Evolutionary conservation across 1,140 invertebrate species (phyloP).

Genomic region (Brachionus rotundiformis): DNA sequence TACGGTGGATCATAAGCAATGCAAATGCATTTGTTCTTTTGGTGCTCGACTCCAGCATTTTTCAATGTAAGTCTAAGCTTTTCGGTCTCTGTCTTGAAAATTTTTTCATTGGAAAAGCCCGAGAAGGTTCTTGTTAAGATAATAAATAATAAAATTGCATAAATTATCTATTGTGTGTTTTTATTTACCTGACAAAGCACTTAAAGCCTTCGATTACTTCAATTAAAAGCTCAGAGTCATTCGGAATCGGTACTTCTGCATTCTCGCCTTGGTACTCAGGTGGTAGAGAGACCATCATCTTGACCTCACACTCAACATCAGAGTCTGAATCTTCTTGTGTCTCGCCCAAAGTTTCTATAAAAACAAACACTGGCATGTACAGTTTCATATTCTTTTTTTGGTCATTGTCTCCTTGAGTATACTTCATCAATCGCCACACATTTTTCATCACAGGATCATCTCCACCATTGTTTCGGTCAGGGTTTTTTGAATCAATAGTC

Average conservation of each 20-base stretch:
- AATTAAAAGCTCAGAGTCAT: slow-evolving; percentile 19
- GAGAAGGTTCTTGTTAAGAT: slow-evolving; percentile 24
- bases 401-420: slow-evolving; percentile 50
- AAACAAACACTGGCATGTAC: slow-evolving; percentile 50
- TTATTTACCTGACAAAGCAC: slow-evolving; percentile 25
- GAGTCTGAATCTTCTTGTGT: not conserved
- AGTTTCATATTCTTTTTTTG: slow-evolving; percentile 48
- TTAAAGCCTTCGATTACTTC: slow-evolving; percentile 43
- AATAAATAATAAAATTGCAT: no score
- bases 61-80: slow-evolving; percentile 21
- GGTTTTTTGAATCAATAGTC: not conserved
- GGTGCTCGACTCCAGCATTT: not conserved
- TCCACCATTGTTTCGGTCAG: not conserved
- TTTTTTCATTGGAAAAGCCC: slow-evolving; percentile 41
- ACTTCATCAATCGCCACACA: slow-evolving; percentile 50
- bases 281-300: slow-evolving; percentile 32
- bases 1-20: slow-evolving; percentile 50
- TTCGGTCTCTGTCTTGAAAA: slow-evolving; percentile 35
- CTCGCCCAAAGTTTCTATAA: slow-evolving; percentile 14
- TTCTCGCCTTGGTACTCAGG: slow-evolving; percentile 32
- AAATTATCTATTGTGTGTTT: no score
- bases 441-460: slow-evolving; percentile 47
- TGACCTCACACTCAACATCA: slow-evolving; percentile 23
- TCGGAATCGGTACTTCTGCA: not conserved
- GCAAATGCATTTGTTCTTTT: slow-evolving; percentile 22